Evolutionary conservation across 1,140 invertebrate species (phyloP).

Genomic region (Zaprionus lachaisei): DNA sequence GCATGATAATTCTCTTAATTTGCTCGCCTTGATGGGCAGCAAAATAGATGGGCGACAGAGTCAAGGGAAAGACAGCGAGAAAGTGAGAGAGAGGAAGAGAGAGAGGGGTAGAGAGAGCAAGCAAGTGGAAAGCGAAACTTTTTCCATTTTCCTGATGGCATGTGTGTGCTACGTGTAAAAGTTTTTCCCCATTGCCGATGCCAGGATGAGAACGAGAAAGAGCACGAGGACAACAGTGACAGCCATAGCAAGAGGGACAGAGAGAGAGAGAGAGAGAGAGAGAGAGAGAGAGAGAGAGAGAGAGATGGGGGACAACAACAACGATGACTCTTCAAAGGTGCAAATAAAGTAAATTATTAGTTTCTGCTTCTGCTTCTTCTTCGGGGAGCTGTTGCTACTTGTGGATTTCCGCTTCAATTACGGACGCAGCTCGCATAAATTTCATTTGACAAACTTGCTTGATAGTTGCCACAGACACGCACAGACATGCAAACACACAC

Average conservation of each 20-base stretch:
- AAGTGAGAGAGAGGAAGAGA: background rate
- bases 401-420: slow-evolving; percentile 82
- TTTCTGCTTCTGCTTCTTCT: slow-evolving; percentile 40
- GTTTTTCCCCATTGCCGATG: slow-evolving; percentile 43
- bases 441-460: slow-evolving; percentile 79
- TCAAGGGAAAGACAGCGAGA: background rate
- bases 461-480: slow-evolving; percentile 51
- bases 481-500: slow-evolving; percentile 13
- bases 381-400: slow-evolving; percentile 46
- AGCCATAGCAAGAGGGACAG: slow-evolving; percentile 15
- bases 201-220: background rate
- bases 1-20: slow-evolving; percentile 83
- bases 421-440: slow-evolving; percentile 71
- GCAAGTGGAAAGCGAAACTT: slow-evolving; percentile 60
- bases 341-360: slow-evolving; percentile 83
- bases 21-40: slow-evolving; percentile 72
- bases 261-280: background rate
- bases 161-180: slow-evolving; percentile 72
- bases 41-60: slow-evolving; percentile 22
- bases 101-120: slow-evolving; percentile 13
- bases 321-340: slow-evolving; percentile 73
- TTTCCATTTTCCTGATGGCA: slow-evolving; percentile 82
- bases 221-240: slow-evolving; percentile 19
- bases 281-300: background rate
- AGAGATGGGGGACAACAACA: slow-evolving; percentile 26